These are phyloP conservation scores for Bombycilla garrulus DNA, from an alignment of 2,113 vertebrate species.

Conservation along the genomic window DNA sequence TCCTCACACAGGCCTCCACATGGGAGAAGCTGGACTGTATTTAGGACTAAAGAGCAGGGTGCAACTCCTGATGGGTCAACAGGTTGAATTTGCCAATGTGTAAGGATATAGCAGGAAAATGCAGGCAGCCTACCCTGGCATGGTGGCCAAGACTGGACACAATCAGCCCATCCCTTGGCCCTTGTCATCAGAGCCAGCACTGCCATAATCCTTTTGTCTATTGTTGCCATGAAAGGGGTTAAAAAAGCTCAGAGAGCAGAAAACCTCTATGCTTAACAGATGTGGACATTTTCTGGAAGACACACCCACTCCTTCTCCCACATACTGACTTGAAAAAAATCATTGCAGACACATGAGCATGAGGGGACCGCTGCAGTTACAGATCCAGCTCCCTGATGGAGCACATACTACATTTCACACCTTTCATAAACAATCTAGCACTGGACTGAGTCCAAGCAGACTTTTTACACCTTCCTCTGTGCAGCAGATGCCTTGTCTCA, in stretches of 20 bases:
- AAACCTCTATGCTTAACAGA: neutral
- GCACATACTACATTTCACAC: neutral
- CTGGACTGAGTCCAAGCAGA: neutral
- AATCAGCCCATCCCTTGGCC: neutral
- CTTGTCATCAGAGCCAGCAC: neutral
- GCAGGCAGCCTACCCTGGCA: neutral
- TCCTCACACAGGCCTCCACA: neutral
- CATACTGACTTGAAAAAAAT: neutral
- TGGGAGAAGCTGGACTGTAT: neutral
- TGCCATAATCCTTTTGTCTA: neutral
- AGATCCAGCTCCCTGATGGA: neutral
- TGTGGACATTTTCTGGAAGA: neutral
- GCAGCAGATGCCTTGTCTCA: constrained; percentile 24
- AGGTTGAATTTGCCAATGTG: neutral
- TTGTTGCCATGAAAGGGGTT: neutral
- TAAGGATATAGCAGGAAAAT: neutral
- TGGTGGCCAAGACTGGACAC: neutral
- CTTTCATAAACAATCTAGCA: neutral
- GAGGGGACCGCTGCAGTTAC: neutral
- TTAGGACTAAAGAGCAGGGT: neutral
- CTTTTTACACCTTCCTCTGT: neutral
- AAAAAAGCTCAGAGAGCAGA: neutral
- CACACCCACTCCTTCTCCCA: neutral
- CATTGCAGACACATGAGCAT: neutral
- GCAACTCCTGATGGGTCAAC: neutral